Base-by-base conservation (phyloP, 2,113 vertebrate genomes). In the Sylvicapra grimmia region DNA sequence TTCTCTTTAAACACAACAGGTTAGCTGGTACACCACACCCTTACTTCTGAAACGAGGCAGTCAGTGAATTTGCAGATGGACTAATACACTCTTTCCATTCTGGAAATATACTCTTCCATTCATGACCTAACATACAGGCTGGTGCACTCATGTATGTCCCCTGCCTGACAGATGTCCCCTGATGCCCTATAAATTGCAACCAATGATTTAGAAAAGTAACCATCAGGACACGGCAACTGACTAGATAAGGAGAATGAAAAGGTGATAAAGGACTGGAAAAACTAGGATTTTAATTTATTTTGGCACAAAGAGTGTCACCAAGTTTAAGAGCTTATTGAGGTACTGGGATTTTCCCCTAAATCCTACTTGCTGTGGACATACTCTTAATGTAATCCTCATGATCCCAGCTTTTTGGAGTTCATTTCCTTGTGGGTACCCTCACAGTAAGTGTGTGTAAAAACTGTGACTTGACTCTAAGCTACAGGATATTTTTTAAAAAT, bases 61-160 rank as follows among this genome's bases (percentile, higher is more conserved):
- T 58, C 40, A 80, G 0, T 44, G 19, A 77, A 13, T n/a, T 13
- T 40, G 5, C 19, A 75, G 11, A 29, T 49, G 49, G 54, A 61
- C 3, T 13, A 3, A 6, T 6, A 21, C 23, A 6, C 1, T 54
- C 11, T n/a, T 1, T 65, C 4, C 14, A 8, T 14, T n/a, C 9
- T 40, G 33, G 31, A 6, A 21, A 23, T n/a, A 11, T 31, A 27
- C 15, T 51, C 13, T 44, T 5, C 19, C 1, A 1, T 6, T 47
- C 63, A 10, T 4, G 2, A 5, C 8, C 4, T 44, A 33, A 92
- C 14, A n/a, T 1, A 2, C 14, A 56, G 19, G 21, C 10, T 4
- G 33, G 25, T 33, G 40, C 4, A 12, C 5, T 82, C 23, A 36
- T 19, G 1, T 14, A 33, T 29, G 23, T 8, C 5, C 31, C 11